Evolutionary conservation across 2,888 invertebrate genomes (phyloP).

Genomic region (Poecilobothrus nobilitatus): DNA sequence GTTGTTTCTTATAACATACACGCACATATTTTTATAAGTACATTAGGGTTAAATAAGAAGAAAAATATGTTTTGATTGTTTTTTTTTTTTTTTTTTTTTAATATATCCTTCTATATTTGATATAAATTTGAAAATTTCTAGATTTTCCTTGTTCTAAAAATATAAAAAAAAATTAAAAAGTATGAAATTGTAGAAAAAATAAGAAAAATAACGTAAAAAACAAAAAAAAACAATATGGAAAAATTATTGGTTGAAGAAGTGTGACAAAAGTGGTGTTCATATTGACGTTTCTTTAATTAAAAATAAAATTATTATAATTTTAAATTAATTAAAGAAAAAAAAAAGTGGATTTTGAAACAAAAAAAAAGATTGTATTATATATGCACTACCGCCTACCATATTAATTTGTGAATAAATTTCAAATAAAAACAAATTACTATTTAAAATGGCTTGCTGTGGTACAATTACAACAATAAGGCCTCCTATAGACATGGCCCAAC

Average conservation of each 20-base stretch:
- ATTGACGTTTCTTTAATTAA: background rate
- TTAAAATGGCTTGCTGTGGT: slow-evolving; percentile 56
- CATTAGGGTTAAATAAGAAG: no score
- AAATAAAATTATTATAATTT: slow-evolving; percentile 15
- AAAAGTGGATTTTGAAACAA: slow-evolving; percentile 24
- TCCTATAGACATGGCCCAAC: slow-evolving; percentile 66
- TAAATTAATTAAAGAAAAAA: slow-evolving; percentile 24
- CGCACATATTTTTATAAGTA: no score
- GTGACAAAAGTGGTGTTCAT: background rate
- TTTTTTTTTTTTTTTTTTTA: no score
- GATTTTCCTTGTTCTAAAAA: no score
- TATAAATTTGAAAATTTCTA: no score
- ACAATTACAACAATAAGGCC: slow-evolving; percentile 64
- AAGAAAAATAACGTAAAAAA: background rate
- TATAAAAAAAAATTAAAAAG: no score
- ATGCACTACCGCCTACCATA: no score
- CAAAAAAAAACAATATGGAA: background rate
- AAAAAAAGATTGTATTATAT: slow-evolving; percentile 25
- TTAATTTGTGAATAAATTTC: no score
- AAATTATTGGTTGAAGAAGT: background rate
- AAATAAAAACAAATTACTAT: background rate
- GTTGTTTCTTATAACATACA: no score
- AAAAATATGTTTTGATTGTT: no score
- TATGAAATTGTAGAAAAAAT: background rate
- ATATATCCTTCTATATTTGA: no score